These are phyloP conservation scores for Oligia latruncula DNA, from an alignment of 2,888 invertebrate species.

Conservation along the genomic window DNA sequence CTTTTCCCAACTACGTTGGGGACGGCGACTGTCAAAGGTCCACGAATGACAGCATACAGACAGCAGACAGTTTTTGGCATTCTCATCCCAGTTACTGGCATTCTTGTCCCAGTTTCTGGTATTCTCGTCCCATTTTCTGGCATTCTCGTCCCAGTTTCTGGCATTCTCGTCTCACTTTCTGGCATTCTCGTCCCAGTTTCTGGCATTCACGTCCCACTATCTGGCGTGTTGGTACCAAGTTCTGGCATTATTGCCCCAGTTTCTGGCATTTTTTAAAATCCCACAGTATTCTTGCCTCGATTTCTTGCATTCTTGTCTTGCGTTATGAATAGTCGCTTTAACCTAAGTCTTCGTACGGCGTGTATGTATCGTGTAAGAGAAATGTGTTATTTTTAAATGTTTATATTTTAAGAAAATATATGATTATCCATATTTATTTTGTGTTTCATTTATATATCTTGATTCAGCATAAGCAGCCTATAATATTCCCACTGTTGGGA, in stretches of 20 bases:
- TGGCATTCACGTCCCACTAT: background rate
- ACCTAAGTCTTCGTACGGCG: conserved; percentile 57
- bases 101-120: background rate
- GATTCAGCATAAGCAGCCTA: no score
- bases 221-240: background rate
- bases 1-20: no score
- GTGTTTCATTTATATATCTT: conserved; percentile 40
- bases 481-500: no score
- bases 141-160: fast-evolving
- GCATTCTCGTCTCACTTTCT: no score
- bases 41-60: no score
- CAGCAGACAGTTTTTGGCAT: no score
- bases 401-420: conserved; percentile 68
- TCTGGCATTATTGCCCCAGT: background rate
- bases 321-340: conserved; percentile 27
- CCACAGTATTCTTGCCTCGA: background rate
- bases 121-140: background rate
- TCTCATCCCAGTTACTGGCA: no score
- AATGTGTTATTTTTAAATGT: conserved; percentile 65
- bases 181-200: background rate
- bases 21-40: no score
- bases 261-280: background rate
- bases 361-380: conserved; percentile 52
- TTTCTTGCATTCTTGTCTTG: conserved; percentile 42
- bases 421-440: conserved; percentile 56